A percentile compares a stretch with the other conserved stretches of the same genome.
These are phyloP conservation scores for Microtus pennsylvanicus DNA, from an alignment of 2,113 vertebrate genomes.

Conservation along the genomic window DNA sequence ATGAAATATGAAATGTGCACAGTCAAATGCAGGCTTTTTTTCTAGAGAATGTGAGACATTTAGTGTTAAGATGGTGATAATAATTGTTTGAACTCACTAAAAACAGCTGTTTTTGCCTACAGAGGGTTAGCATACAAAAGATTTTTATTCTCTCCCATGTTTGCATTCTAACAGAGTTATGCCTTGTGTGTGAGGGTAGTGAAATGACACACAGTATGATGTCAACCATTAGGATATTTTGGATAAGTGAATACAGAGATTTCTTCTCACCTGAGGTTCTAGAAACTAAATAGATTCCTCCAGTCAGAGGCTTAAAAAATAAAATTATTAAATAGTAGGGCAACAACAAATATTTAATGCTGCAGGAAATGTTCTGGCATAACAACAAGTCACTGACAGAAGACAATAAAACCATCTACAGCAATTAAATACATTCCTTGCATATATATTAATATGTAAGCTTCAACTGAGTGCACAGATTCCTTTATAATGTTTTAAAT, in stretches of 20 bases:
- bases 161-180: background rate
- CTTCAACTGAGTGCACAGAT: background rate
- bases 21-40: background rate
- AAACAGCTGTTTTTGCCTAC: background rate
- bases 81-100: background rate
- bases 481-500: no score
- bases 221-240: background rate
- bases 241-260: background rate
- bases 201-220: background rate
- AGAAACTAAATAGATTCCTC: background rate
- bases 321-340: background rate
- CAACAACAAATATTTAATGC: background rate
- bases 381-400: background rate
- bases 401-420: background rate
- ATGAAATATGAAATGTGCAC: background rate
- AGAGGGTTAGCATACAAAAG: background rate
- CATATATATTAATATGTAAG: background rate
- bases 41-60: background rate
- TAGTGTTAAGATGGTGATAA: background rate
- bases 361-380: background rate
- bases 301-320: background rate
- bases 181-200: background rate
- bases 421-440: background rate
- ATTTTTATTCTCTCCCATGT: background rate
- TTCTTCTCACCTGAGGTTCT: background rate